Evolutionary conservation across 2,797 vertebrate genomes (phyloP).

Genomic region (Margarornis squamiger): DNA sequence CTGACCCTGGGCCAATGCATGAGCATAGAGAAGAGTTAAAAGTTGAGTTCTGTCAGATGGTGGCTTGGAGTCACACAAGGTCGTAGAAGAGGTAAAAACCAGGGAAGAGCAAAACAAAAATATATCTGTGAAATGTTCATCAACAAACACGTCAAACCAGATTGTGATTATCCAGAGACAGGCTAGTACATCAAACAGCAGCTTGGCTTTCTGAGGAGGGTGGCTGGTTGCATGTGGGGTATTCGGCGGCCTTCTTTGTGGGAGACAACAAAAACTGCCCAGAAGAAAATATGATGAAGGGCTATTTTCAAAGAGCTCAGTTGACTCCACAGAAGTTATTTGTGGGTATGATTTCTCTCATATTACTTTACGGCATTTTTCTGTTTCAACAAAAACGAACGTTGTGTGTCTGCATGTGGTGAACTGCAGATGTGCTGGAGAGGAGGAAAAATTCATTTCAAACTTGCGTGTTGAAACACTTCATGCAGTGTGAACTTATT

Average conservation of each 20-base stretch:
- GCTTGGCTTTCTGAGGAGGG: neutral
- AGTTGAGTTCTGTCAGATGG: neutral
- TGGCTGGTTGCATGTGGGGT: neutral
- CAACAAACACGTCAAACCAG: neutral
- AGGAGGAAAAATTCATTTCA: constrained; percentile 30
- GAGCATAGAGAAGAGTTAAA: neutral
- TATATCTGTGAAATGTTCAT: neutral
- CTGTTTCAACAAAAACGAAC: neutral
- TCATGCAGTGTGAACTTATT: constrained; percentile 7
- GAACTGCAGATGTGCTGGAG: constrained; percentile 30
- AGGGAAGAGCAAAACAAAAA: neutral
- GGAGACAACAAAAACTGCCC: neutral
- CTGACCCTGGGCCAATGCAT: neutral
- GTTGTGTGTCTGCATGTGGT: neutral
- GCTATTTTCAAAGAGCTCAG: neutral
- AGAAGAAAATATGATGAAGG: neutral
- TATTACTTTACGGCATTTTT: constrained; percentile 4
- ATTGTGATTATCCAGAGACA: neutral
- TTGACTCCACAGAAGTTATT: neutral
- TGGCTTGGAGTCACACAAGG: neutral
- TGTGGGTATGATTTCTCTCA: neutral
- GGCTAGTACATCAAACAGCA: neutral
- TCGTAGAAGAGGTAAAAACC: neutral
- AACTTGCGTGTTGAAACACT: neutral
- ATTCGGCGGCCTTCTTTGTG: neutral